Conservation (phyloP, 2,888 invertebrate species). For the Lycocerus yunnanus region DNA sequence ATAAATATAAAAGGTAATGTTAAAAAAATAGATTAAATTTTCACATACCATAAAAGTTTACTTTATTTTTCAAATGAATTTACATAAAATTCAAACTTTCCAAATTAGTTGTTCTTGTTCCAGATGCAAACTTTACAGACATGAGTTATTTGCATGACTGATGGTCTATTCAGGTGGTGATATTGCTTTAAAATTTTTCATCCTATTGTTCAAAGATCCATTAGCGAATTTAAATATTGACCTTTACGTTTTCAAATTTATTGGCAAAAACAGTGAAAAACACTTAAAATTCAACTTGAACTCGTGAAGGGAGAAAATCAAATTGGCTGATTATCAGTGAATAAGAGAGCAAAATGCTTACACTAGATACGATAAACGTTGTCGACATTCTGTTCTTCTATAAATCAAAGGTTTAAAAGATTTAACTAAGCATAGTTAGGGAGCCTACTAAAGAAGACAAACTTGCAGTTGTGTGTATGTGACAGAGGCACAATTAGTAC, state of each 20-base stretch:
- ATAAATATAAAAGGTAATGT: background rate
- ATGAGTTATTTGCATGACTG: conserved; percentile 11
- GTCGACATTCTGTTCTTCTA: conserved; percentile 1
- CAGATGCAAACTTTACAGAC: conserved; percentile 10
- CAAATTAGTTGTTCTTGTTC: conserved; percentile 13
- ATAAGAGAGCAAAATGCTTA: too few relatives aligned
- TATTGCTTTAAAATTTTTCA: background rate
- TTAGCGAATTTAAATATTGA: background rate
- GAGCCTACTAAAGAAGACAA: conserved; percentile 9
- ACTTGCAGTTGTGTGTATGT: conserved; percentile 10
- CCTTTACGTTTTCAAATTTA: background rate
- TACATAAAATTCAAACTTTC: conserved; percentile 14
- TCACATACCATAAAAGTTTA: background rate
- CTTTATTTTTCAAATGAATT: conserved; percentile 1
- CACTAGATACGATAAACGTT: background rate
- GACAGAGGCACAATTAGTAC: conserved; percentile 9
- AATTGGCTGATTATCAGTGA: background rate
- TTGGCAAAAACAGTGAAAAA: background rate
- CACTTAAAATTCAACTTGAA: background rate
- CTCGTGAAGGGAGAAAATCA: background rate
- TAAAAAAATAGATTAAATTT: background rate
- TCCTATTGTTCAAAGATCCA: background rate
- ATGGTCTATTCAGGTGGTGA: conserved; percentile 3
- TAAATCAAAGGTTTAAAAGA: conserved; percentile 12
- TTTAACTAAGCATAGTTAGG: background rate